Conservation (phyloP, 2,888 invertebrate species). For the Odontothrips loti region DNA sequence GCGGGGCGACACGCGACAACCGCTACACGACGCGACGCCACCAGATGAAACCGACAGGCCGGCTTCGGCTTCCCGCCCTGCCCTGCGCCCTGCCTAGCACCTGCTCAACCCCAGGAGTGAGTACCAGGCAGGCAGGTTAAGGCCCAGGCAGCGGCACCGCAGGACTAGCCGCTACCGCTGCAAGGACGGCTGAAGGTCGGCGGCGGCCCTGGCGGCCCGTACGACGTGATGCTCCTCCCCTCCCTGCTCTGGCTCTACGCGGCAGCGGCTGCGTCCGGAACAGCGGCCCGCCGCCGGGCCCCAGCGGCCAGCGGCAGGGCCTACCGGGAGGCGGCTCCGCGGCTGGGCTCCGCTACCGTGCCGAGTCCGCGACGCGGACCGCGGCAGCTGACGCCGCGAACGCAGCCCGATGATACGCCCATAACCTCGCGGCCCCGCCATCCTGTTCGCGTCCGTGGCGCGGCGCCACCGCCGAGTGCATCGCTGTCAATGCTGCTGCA, state of each 20-base stretch:
- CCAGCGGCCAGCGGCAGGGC: too few species aligned
- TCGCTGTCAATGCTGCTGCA: neutral
- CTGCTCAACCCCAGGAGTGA: neutral
- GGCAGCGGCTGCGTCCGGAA: neutral
- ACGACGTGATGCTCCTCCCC: neutral
- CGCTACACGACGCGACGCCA: too few species aligned
- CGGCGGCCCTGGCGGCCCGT: neutral
- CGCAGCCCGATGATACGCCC: neutral
- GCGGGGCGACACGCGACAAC: neutral
- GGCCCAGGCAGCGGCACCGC: neutral
- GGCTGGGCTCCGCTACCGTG: neutral
- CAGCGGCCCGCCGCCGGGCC: neutral
- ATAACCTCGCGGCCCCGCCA: neutral
- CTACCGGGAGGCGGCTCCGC: neutral
- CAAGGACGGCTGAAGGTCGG: constrained; percentile 21
- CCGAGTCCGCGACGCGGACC: neutral
- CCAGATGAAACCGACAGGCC: neutral
- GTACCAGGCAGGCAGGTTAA: neutral
- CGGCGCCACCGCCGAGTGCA: neutral
- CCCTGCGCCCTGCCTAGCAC: neutral
- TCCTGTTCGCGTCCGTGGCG: neutral
- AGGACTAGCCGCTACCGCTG: neutral
- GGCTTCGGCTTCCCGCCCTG: neutral
- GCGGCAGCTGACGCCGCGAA: neutral
- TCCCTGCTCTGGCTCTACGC: neutral